Evolutionary conservation across 2,113 vertebrate species (phyloP).

Genomic region (Poicephalus meyeri): DNA sequence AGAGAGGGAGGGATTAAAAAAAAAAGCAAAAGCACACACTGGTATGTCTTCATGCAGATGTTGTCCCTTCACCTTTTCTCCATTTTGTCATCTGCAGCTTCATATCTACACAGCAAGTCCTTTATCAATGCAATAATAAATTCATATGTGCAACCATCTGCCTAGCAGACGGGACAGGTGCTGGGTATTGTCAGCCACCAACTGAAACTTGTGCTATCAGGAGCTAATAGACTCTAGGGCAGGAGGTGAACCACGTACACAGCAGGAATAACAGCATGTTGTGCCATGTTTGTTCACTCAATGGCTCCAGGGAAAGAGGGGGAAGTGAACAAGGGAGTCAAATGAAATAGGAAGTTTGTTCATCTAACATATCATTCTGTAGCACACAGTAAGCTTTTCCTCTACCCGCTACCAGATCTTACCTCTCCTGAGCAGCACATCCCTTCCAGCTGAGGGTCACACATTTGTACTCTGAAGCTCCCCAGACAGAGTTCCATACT

Average conservation of each 20-base stretch:
- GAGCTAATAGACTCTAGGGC: background rate
- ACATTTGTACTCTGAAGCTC: background rate
- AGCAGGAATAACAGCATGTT: background rate
- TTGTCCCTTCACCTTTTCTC: background rate
- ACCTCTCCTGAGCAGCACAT: background rate
- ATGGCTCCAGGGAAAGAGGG: background rate
- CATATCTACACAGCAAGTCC: background rate
- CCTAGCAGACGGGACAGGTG: conserved; percentile 23
- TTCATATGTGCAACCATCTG: background rate
- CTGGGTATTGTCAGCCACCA: background rate
- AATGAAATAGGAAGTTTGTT: background rate
- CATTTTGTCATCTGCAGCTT: background rate
- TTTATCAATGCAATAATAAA: background rate
- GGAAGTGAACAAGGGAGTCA: background rate
- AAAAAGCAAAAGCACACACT: background rate
- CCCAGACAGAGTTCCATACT: no score
- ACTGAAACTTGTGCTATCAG: background rate
- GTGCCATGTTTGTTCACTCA: background rate
- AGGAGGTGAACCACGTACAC: background rate
- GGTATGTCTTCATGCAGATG: background rate
- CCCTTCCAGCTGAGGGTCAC: background rate
- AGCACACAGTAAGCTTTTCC: background rate
- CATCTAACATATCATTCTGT: background rate
- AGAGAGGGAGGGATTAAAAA: background rate
- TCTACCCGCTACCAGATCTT: background rate